Evolutionary conservation across 2,797 vertebrate genomes (phyloP), one percentile per base, ranked within the genome.

Genomic region (Dicrostonyx torquatus): DNA sequence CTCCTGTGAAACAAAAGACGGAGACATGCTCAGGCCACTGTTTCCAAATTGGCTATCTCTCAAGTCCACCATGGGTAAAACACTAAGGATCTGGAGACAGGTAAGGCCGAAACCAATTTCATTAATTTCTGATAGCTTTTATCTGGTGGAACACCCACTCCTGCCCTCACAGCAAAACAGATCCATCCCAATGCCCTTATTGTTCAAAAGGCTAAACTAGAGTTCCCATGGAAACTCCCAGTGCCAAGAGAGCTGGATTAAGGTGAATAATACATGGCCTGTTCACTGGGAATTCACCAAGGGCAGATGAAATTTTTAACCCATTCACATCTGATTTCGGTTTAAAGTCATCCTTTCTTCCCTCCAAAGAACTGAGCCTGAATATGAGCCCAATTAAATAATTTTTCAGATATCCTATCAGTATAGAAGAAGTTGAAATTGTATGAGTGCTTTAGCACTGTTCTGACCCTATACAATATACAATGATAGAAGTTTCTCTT

Each of bases 71-170:
- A 73, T 96, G 90, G 92, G 88, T 94, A 89, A 95, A 84, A 77
- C 70, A 92, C 40, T 10, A 60, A 60, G 76, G 20, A 88, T 55
- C 13, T 72, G 62, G 26, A 94, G 89, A 93, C n/a, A 34, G 76
- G 58, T 76, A 78, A 78, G 79, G 91, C 91, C 85, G 87, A 77
- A 68, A 58, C 84, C 43, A 43, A 77, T 78, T 68, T 91, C 77
- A 76, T 91, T 70, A 94, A 86, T 85, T 96, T 93, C 92, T 92
- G 95, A 96, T 95, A 84, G 78, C 87, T 87, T 93, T 93, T 95
- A 91, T 91, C 72, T 88, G 40, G 68, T 72, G n/a, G 84, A 93
- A 95, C 76, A 75, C 34, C 40, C 68, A 50, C 40, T 78, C 50
- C 66, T 93, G 45, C 45, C 94, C 77, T 90, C 45, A 12, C 24